Evolutionary conservation across 2,888 invertebrate species (phyloP), one percentile per base, ranked within the genome.

Genomic region (Euzophera pinguis): DNA sequence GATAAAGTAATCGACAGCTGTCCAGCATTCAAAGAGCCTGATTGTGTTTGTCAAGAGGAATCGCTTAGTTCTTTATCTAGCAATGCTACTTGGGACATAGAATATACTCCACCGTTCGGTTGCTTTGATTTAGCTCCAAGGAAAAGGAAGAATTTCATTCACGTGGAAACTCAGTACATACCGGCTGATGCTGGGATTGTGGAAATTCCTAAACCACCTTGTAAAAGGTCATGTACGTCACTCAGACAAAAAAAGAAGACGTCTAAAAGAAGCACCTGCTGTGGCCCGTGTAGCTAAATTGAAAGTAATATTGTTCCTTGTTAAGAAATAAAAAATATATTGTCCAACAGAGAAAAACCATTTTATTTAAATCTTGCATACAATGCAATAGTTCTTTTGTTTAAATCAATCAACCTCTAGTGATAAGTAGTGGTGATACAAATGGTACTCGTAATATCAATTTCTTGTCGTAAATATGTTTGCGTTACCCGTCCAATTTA

Each of bases 91-190:
- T 91, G 93, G 78, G 94, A 94, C 64, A 93, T 94, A 38, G 94
- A 94, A 55, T 94, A 94, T 50, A 94, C 94, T 0, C 94, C 94
- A 0, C 94, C 94, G 0, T 94, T 93, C 39, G 94, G 93, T 0
- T 88, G 94, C 37, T 93, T 94, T 49, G 92, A 92, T 60, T 88
- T 93, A 1, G 86, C 92, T 53, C 83, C 91, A 0, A 84, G 92
- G 8, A 82, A 88, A 48, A 76, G 83, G 1, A 79, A 77, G 54
- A 81, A 80, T 0, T 91, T 91, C 59, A 78, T 92, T 1, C 92
- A 93, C 58, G 90, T 87, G 0, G 93, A 92, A 52, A 93, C 93
- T 0, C 94, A 94, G 65, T 94, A 94, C 62, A 70, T 83, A 41
- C 82, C 87, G 17, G 82, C 85, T 0, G 94, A 94, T 69, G 90